Conservation (phyloP, 2,888 invertebrate species). For the Netelia inedita region DNA sequence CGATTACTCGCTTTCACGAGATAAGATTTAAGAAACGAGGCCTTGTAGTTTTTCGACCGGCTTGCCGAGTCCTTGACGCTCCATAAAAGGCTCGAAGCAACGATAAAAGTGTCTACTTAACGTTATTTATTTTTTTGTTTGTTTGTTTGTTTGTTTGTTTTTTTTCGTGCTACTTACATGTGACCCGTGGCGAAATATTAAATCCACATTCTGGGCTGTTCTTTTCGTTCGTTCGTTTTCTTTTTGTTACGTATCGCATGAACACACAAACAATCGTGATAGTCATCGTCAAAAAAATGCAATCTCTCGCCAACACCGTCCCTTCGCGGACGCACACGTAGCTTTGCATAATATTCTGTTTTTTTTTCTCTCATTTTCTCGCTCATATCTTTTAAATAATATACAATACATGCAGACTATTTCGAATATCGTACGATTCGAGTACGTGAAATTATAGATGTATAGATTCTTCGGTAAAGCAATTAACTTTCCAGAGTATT, state of each 20-base stretch:
- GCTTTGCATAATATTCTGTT: conserved; percentile 2
- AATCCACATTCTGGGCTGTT: conserved; percentile 51
- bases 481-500: conserved; percentile 47
- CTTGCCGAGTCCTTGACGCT: conserved; percentile 24
- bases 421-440: conserved; percentile 25
- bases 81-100: conserved; percentile 56
- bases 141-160: conserved; percentile 42
- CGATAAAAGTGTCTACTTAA: conserved; percentile 56
- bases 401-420: conserved; percentile 45
- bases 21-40: conserved; percentile 53
- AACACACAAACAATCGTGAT: conserved; percentile 62
- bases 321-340: background rate
- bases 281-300: conserved; percentile 61
- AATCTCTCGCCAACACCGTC: conserved; percentile 27
- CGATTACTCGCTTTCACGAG: conserved; percentile 71
- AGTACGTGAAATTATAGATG: conserved; percentile 35
- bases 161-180: conserved; percentile 59
- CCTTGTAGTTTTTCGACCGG: conserved; percentile 58
- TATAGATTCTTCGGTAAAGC: conserved; percentile 53
- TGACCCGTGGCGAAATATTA: conserved; percentile 58
- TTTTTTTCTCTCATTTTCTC: conserved; percentile 15
- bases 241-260: conserved; percentile 52
- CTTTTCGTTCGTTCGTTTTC: conserved; percentile 28
- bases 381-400: conserved; percentile 21
- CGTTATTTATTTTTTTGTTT: conserved; percentile 44